These are phyloP conservation scores for Papilio helenus DNA, from an alignment of 1,140 invertebrate species.

Conservation along the genomic window DNA sequence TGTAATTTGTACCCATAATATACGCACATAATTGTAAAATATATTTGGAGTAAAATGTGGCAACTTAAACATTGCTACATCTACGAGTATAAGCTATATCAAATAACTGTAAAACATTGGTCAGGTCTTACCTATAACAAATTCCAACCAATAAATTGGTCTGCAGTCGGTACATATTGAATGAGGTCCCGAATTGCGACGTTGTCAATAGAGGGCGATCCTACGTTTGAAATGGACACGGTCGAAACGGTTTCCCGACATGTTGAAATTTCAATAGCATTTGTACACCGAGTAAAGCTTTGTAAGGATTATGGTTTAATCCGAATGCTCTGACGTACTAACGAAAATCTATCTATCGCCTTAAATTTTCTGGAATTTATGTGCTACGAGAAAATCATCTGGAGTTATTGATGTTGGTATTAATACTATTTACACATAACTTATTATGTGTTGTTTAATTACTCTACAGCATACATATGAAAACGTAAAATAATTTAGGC, in stretches of 20 bases:
- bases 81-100: too few relatives aligned
- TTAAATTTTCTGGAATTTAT: neutral
- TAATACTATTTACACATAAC: too few relatives aligned
- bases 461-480: neutral
- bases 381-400: neutral
- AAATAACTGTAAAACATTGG: too few relatives aligned
- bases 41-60: too few relatives aligned
- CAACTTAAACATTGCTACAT: too few relatives aligned
- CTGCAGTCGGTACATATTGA: neutral
- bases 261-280: constrained; percentile 3
- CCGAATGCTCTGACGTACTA: neutral
- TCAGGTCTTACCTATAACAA: too few relatives aligned
- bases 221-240: neutral
- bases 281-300: neutral
- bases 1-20: too few relatives aligned
- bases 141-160: too few relatives aligned
- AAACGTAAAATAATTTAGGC: neutral
- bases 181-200: neutral
- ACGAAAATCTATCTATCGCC: neutral
- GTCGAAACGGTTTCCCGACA: neutral
- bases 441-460: too few relatives aligned
- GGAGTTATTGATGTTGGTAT: neutral
- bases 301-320: constrained; percentile 10
- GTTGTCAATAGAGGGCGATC: neutral
- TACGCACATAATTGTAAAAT: too few relatives aligned